Evolutionary conservation across 2,113 vertebrate species (phyloP), one percentile per base, ranked within the genome.

Genomic region (Eulemur macaco): DNA sequence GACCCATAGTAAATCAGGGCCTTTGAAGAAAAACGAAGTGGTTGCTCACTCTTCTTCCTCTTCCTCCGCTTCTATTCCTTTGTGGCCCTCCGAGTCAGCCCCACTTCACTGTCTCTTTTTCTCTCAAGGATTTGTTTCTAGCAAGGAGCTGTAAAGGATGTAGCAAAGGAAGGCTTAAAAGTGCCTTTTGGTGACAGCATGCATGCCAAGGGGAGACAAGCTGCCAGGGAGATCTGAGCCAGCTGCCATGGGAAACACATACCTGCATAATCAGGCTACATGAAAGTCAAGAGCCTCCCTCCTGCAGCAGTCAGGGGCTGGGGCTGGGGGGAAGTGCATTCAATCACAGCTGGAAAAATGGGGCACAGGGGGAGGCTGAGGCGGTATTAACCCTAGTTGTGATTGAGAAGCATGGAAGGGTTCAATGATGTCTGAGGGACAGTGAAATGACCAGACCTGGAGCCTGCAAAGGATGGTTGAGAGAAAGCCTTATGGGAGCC

Each of bases 71-170:
- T 0, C 0, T 15, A 45, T 73, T 86, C 89, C 69, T 96, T 66
- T 93, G 95, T 93, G 86, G 37, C 31, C n/a, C 81, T 66, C 69
- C 64, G 92, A 42, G 50, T 47, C 37, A n/a, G 39, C 52, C 71
- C 80, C 52, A 20, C 42, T 86, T 87, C 25, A 0, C 83, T 54
- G 17, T 68, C 23, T 0, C 39, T 91, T 54, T 52, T 85, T 83
- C 66, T 94, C 47, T 91, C 21, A 56, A 84, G 31, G 73, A 82
- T 74, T 97, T 97, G 94, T 98, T 96, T 94, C 91, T 98, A 96
- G 86, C 71, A 95, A 95, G 18, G 15, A 94, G 66, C 21, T 31
- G 89, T 69, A 73, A 98, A 97, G 88, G 77, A 74, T 58, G 34
- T 93, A 86, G 66, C 80, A 96, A 52, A 89, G 42, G 95, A 90